These are phyloP conservation scores for Phylloscopus collybita DNA, from an alignment of 2,797 vertebrate species.

Conservation along the genomic window DNA sequence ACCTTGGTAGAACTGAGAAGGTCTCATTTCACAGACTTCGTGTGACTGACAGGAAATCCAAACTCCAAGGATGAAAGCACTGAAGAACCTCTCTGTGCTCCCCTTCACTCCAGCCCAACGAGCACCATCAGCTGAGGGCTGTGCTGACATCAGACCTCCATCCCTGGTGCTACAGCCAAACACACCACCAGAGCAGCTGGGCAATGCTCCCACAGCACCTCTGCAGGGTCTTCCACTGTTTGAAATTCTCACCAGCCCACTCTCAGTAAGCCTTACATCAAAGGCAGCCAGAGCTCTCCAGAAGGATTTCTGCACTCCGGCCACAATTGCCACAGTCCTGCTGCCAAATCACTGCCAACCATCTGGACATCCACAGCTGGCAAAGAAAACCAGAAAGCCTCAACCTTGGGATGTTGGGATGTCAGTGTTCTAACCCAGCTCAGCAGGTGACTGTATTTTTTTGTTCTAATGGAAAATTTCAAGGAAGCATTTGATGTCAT, in stretches of 20 bases:
- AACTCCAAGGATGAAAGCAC: fast-evolving
- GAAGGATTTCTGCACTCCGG: background rate
- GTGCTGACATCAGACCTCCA: background rate
- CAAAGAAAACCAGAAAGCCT: background rate
- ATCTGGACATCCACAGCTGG: background rate
- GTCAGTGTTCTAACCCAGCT: background rate
- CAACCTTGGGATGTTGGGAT: background rate
- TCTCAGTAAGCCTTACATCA: background rate
- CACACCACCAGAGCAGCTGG: background rate
- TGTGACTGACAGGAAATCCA: background rate
- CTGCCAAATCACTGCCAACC: background rate
- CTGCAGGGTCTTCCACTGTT: background rate
- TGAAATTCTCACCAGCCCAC: background rate
- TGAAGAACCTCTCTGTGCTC: background rate
- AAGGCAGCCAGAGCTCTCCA: background rate
- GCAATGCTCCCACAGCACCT: background rate
- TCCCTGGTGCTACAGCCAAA: background rate
- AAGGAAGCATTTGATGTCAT: background rate
- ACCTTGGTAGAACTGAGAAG: background rate
- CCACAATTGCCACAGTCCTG: background rate
- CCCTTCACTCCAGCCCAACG: background rate
- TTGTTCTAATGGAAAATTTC: background rate
- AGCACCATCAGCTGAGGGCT: fast-evolving
- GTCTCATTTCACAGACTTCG: background rate
- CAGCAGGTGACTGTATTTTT: background rate